Evolutionary conservation across 2,113 vertebrate species (phyloP), one percentile per base, ranked within the genome.

Genomic region (Trogon surrucura): DNA sequence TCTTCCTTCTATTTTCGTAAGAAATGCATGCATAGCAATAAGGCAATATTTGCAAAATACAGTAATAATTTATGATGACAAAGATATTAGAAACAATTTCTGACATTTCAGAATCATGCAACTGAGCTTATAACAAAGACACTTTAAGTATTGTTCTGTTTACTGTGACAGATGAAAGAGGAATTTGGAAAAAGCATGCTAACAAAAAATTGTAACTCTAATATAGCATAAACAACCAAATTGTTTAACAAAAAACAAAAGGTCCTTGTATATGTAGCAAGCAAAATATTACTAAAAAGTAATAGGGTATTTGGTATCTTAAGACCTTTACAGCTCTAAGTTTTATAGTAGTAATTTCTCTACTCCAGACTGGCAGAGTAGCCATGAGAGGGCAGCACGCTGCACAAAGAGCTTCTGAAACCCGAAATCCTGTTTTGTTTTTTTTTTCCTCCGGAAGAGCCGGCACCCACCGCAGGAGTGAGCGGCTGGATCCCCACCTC

Each of bases 301-400:
- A 32, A 16, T 2, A 47, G 18, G 30, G 29, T 32, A 51, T 25
- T 25, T 13, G 26, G 11, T 30, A n/a, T 10, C 58, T 74, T 53
- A 77, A 66, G 18, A 17, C 5, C 26, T 56, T 48, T 50, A 29
- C 19, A 17, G 16, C 6, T 5, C 2, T 3, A 56, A 36, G 13
- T 69, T 80, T 65, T n/a, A 16, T 47, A 69, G 22, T 7, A 17
- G 2, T 27, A 6, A 6, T n/a, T 79, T 78, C 57, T 38, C 19
- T 22, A 2, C 20, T 69, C 50, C 81, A n/a, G 65, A 61, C 10
- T 2, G 80, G 23, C 50, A 19, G 22, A 57, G 48, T 12, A 80
- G 57, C 93, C 97, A 23, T 89, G 27, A 95, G 96, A 95, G 95
- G 96, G 96, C 96, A 97, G 96, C 85, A 94, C 93, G 26, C 64